These are phyloP conservation scores for Chloropsis hardwickii DNA, from an alignment of 2,113 vertebrate species.

Conservation along the genomic window DNA sequence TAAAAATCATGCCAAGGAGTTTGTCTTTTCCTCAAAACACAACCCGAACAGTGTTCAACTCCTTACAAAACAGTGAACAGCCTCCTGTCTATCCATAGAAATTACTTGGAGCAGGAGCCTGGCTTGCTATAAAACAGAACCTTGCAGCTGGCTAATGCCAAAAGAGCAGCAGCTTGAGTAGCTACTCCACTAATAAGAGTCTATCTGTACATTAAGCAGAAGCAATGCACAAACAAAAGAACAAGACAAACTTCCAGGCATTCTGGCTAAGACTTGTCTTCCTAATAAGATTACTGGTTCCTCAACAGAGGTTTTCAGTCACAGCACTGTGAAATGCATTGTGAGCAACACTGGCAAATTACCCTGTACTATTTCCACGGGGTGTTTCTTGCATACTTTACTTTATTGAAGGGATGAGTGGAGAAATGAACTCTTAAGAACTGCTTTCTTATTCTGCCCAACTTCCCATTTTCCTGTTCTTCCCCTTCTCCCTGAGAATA, in stretches of 20 bases:
- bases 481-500: conserved; percentile 23
- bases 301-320: background rate
- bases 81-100: background rate
- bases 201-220: background rate
- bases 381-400: conserved; percentile 39
- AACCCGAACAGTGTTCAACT: background rate
- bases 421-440: conserved; percentile 27
- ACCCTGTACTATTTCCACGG: background rate
- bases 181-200: background rate
- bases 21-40: background rate
- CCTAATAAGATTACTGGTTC: background rate
- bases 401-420: conserved; percentile 35
- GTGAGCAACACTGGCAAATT: background rate
- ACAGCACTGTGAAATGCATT: background rate
- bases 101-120: background rate
- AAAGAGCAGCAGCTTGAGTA: background rate
- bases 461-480: conserved; percentile 47
- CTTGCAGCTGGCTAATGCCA: background rate
- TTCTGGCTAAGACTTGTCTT: background rate
- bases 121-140: background rate
- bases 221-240: background rate
- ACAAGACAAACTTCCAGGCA: background rate
- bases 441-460: conserved; percentile 38
- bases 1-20: background rate
- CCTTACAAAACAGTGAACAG: background rate